Base-by-base conservation (phyloP, 1,140 invertebrate species). In the Brachionus rubens region DNA sequence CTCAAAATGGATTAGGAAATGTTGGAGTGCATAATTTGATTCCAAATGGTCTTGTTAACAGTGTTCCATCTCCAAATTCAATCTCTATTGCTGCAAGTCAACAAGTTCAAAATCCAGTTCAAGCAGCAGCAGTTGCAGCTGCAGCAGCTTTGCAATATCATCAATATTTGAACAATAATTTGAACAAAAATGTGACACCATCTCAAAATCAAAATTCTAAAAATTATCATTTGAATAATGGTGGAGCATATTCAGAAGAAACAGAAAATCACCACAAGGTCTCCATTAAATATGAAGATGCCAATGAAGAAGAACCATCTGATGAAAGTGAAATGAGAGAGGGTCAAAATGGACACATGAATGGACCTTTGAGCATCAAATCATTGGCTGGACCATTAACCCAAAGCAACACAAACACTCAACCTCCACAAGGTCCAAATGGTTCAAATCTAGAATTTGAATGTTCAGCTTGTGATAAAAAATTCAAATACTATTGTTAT, bases 401-500 rank as follows among this genome's bases (percentile, higher is more conserved):
- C 24, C 59, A 65, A 65, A 65, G 36, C 4, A 65, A 65, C 19
- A 65, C 59, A 14, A 65, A 65, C n/a, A 26, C 59, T 43, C 33
- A 9, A 14, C 12, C 5, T 9, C 33, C 9, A 9, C 16, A 65
- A 4, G 59, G 59, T 46, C 59, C 59, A 7, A 43, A 43, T 46
- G 59, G 59, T 43, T n/a, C n/a, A n/a, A 72, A 72, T 33, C 24
- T 72, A 16, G 68, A 72, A 41, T 72, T 72, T 30, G 68, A 72
- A 7, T 72, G 68, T 10, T 33, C 68, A 1, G 68, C 68, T 30
- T 72, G 68, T 26, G 68, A 72, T 16, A 72, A 72, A 72, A 48
- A 54, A 52, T 72, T 72, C 28, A 72, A 72, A 24, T 72, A 72
- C 24, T 72, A 72, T 26, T 72, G 68, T 33, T 72, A 72, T 33